Evolutionary conservation across 2,888 invertebrate genomes (phyloP).

Genomic region (Parthenolecanium corni): DNA sequence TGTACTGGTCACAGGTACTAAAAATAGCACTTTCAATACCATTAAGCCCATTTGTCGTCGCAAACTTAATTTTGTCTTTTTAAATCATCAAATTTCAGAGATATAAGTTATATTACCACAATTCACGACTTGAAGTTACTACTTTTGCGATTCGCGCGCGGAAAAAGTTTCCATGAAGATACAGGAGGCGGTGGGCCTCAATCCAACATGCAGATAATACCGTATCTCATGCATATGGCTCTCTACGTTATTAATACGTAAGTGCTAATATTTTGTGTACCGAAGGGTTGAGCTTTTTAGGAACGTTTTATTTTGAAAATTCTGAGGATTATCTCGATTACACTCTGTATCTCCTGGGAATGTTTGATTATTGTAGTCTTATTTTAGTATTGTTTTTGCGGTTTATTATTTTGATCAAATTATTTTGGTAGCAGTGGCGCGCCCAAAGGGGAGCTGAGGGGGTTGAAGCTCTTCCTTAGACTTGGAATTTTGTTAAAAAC

Average conservation of each 20-base stretch:
- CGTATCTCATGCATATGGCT: conserved; percentile 86
- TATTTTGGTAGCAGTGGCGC: too few relatives aligned
- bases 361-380: too few relatives aligned
- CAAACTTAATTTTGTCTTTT: background rate
- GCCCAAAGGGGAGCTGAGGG: too few relatives aligned
- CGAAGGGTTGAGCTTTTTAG: too few relatives aligned
- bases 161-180: conserved; percentile 93
- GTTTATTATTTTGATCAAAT: too few relatives aligned
- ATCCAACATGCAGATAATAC: conserved; percentile 92
- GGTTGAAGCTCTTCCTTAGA: too few relatives aligned
- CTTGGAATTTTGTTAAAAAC: too few relatives aligned
- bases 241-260: conserved; percentile 85
- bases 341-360: background rate
- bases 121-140: conserved; percentile 88
- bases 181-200: conserved; percentile 94
- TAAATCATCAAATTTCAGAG: conserved; percentile 42
- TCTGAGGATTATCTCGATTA: too few relatives aligned
- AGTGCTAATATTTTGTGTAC: conserved; percentile 37
- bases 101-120: conserved; percentile 67
- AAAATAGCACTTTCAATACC: too few relatives aligned
- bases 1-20: conserved; percentile 38
- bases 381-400: too few relatives aligned
- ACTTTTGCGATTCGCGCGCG: conserved; percentile 77
- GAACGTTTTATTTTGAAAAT: too few relatives aligned
- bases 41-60: too few relatives aligned